phyloP scores from a whole-genome alignment of 2,113 vertebrate genomes.

The Urocynchramus pylzowi region DNA sequence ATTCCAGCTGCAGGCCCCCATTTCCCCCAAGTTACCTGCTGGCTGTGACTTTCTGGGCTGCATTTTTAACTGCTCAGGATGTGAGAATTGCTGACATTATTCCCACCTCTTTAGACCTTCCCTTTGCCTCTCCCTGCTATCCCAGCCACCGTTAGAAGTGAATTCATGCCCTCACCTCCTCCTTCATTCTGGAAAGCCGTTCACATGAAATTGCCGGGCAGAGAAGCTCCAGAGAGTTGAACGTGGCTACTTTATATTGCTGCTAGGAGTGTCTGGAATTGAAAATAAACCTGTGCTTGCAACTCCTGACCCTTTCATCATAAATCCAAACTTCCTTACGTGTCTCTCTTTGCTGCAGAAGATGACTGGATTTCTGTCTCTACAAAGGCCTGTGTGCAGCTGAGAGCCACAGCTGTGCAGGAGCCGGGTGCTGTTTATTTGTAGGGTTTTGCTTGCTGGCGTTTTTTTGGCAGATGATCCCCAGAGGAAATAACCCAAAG shows the following conservation, averaged over 20 bases:
- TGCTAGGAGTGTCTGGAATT: conserved; percentile 56
- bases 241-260: conserved; percentile 44
- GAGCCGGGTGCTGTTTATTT: background rate
- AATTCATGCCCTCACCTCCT: background rate
- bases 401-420: background rate
- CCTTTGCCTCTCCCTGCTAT: background rate
- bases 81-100: background rate
- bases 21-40: background rate
- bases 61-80: background rate
- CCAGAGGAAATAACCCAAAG: background rate
- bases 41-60: background rate
- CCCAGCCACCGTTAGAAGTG: background rate
- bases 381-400: background rate
- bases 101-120: background rate
- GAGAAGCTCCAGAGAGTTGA: conserved; percentile 56
- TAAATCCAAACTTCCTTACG: conserved; percentile 51
- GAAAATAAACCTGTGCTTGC: conserved; percentile 61
- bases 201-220: conserved; percentile 27
- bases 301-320: conserved; percentile 54
- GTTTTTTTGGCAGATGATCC: background rate
- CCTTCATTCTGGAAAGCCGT: conserved; percentile 42
- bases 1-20: accelerated
- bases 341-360: conserved; percentile 16
- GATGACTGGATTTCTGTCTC: background rate
- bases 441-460: background rate